These are phyloP conservation scores for Gymnodraco acuticeps DNA, from an alignment of 2,797 vertebrate species.

Conservation along the genomic window DNA sequence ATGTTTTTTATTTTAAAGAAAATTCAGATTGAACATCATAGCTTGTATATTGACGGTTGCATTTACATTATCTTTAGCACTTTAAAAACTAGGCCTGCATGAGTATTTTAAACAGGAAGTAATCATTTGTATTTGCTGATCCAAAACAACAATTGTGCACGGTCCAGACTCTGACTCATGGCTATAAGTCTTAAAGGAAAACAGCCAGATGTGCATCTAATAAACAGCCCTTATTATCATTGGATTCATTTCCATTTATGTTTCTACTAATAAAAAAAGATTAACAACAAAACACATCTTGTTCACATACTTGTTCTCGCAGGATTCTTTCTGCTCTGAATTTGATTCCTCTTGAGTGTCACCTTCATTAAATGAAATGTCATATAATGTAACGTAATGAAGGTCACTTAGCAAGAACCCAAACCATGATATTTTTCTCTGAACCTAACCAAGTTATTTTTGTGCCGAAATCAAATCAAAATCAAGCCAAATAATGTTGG, in stretches of 20 bases:
- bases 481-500: no score
- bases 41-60: not conserved
- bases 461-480: not conserved
- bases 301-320: no score
- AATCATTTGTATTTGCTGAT: not conserved
- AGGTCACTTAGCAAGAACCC: not conserved
- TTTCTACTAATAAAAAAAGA: not conserved
- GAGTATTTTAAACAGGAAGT: not conserved
- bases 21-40: not conserved
- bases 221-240: not conserved
- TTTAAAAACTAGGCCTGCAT: not conserved
- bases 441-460: not conserved
- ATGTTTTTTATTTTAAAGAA: no score
- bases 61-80: not conserved
- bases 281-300: conserved; percentile 10
- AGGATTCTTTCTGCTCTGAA: no score
- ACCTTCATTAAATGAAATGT: no score
- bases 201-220: not conserved
- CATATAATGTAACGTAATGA: not conserved
- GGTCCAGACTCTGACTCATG: not conserved
- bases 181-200: not conserved
- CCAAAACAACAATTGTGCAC: not conserved
- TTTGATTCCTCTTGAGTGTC: no score
- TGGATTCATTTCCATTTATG: not conserved
- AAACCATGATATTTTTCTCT: not conserved